Percentiles rank a stretch among this genome's conserved stretches.
These are phyloP conservation scores for Grantiella picta DNA, from an alignment of 2,113 vertebrate species.

Conservation along the genomic window DNA sequence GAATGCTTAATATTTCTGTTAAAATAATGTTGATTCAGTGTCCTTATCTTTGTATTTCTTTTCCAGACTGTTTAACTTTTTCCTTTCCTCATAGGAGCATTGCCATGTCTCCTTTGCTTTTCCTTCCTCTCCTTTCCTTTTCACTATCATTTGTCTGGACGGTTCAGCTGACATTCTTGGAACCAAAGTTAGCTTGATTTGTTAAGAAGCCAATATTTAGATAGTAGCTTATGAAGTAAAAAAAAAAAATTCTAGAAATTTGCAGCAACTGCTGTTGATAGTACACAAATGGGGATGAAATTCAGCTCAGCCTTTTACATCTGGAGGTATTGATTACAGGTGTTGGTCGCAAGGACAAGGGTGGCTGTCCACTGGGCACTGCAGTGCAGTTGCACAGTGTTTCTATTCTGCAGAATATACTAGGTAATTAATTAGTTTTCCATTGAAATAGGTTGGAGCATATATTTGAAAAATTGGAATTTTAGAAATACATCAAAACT, in stretches of 20 bases:
- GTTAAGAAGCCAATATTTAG: not conserved
- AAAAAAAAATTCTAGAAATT: rapidly evolving
- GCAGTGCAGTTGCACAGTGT: not conserved
- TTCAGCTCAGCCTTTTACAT: not conserved
- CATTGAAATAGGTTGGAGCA: not conserved
- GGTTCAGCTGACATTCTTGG: not conserved
- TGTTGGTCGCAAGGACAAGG: not conserved
- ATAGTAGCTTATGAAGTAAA: not conserved
- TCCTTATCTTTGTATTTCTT: not conserved
- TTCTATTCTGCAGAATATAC: not conserved
- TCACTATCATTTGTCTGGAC: not conserved
- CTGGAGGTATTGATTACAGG: not conserved
- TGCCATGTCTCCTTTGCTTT: not conserved
- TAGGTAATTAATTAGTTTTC: not conserved
- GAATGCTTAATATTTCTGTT: not conserved
- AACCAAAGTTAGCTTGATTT: not conserved
- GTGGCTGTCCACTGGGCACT: not conserved
- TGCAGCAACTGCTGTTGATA: not conserved
- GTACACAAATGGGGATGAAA: not conserved
- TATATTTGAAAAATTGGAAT: not conserved
- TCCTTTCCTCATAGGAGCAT: not conserved
- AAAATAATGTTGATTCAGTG: not conserved
- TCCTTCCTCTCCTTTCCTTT: not conserved
- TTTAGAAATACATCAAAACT: not conserved
- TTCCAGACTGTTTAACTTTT: not conserved